These are phyloP conservation scores for Clunio marinus DNA, from an alignment of 2,888 invertebrate genomes.

Conservation along the genomic window DNA sequence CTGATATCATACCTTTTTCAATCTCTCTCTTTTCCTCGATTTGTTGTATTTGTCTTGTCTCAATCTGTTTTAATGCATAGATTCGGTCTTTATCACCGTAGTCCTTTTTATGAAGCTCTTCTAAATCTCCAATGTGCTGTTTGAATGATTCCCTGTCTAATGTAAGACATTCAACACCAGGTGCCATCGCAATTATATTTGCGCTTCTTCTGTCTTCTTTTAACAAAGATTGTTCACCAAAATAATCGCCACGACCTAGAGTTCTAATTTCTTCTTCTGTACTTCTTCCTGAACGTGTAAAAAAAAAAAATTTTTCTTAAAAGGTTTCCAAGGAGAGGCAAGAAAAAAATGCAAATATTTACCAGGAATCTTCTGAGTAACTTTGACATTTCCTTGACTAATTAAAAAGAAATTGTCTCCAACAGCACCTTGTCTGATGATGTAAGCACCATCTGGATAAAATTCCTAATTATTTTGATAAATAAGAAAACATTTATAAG, in stretches of 20 bases:
- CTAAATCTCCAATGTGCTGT: slow-evolving; percentile 70
- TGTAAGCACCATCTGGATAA: slow-evolving; percentile 72
- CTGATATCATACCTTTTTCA: slow-evolving; percentile 2
- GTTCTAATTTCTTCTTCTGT: slow-evolving; percentile 66
- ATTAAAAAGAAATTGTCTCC: slow-evolving; percentile 91
- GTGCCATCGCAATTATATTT: slow-evolving; percentile 81
- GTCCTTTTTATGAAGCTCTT: slow-evolving; percentile 67
- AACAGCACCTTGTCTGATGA: slow-evolving; percentile 78
- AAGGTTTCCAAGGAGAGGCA: slow-evolving; percentile 2
- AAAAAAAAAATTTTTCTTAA: slow-evolving; percentile 45
- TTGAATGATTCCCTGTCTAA: slow-evolving; percentile 74
- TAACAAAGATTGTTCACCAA: slow-evolving; percentile 82
- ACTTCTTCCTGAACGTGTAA: slow-evolving; percentile 42
- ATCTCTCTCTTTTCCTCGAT: slow-evolving; percentile 12
- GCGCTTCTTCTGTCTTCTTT: slow-evolving; percentile 87
- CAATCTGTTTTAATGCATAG: slow-evolving; percentile 47
- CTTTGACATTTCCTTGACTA: slow-evolving; percentile 73
- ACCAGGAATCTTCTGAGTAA: slow-evolving; percentile 64
- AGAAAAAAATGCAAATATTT: slow-evolving; percentile 43
- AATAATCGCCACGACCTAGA: slow-evolving; percentile 73
- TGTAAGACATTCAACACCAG: slow-evolving; percentile 82
- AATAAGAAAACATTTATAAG: slow-evolving; percentile 40
- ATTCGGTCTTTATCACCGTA: slow-evolving; percentile 63
- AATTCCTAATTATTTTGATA: slow-evolving; percentile 60
- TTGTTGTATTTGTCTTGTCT: slow-evolving; percentile 17